Evolutionary conservation across 2,888 invertebrate species (phyloP).

Genomic region (Phytoseiulus persimilis): DNA sequence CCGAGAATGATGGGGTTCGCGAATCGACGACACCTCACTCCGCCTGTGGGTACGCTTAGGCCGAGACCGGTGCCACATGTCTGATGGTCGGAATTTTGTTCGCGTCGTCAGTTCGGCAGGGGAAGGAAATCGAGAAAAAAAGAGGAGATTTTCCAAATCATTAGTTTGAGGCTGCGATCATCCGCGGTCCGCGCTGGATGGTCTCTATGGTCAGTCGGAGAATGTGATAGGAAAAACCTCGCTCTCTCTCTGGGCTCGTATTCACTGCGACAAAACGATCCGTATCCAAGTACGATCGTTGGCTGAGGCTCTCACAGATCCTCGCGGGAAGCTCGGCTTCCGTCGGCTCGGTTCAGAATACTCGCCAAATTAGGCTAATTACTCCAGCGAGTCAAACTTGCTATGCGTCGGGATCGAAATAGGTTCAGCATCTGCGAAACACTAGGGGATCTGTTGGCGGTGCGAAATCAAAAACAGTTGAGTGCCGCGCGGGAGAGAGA

Average conservation of each 20-base stretch:
- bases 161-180: background rate
- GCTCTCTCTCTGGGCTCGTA: background rate
- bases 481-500: background rate
- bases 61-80: too few species aligned
- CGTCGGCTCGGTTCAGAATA: background rate
- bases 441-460: background rate
- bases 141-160: background rate
- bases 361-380: background rate
- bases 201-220: background rate
- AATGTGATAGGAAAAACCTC: background rate
- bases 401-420: background rate
- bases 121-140: background rate
- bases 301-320: background rate
- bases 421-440: background rate
- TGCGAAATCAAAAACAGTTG: background rate
- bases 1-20: too few species aligned
- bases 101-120: background rate
- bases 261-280: background rate
- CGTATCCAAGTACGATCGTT: background rate
- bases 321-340: background rate
- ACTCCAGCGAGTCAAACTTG: background rate
- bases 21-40: too few species aligned
- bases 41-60: too few species aligned
- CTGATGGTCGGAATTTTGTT: background rate
- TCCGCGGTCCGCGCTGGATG: background rate